Evolutionary conservation across 1,140 invertebrate species (phyloP).

Genomic region (Scaptodrosophila lebanonensis): DNA sequence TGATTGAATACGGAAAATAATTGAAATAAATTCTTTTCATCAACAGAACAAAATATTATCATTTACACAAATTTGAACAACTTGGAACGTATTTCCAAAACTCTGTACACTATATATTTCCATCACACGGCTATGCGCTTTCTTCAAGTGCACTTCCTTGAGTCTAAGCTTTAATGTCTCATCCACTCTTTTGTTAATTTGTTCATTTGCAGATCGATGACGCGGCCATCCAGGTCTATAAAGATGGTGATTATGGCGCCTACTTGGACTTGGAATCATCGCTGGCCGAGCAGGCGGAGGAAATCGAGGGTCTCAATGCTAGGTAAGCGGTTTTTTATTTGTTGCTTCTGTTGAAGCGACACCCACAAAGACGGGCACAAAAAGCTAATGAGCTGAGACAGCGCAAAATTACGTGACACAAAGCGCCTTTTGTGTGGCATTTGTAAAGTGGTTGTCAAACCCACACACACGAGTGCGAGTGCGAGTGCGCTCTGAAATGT

Average conservation of each 20-base stretch:
- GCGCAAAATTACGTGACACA: constrained; percentile 30
- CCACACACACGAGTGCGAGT: too few species aligned
- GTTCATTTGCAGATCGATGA: constrained; percentile 91
- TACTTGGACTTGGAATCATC: constrained; percentile 97
- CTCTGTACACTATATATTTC: too few species aligned
- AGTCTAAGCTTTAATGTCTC: neutral
- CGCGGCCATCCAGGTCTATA: constrained; percentile 95
- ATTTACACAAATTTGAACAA: too few species aligned
- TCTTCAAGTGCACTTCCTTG: too few species aligned
- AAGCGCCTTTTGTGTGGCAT: neutral
- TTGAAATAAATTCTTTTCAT: too few species aligned
- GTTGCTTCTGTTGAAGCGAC: neutral
- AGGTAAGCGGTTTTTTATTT: constrained; percentile 92
- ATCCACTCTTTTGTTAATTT: constrained; percentile 8
- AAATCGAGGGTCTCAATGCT: constrained; percentile 94
- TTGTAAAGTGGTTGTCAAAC: neutral
- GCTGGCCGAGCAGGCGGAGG: constrained; percentile 95
- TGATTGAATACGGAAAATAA: too few species aligned
- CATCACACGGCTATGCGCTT: too few species aligned
- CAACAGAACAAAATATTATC: too few species aligned
- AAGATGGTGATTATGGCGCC: constrained; percentile 96
- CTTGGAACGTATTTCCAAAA: too few species aligned
- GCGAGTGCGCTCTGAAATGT: too few species aligned
- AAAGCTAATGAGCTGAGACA: constrained; percentile 45
- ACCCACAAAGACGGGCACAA: neutral